Evolutionary conservation across 2,113 vertebrate genomes (phyloP), one percentile per base, ranked within the genome.

Genomic region (Aix galericulata): DNA sequence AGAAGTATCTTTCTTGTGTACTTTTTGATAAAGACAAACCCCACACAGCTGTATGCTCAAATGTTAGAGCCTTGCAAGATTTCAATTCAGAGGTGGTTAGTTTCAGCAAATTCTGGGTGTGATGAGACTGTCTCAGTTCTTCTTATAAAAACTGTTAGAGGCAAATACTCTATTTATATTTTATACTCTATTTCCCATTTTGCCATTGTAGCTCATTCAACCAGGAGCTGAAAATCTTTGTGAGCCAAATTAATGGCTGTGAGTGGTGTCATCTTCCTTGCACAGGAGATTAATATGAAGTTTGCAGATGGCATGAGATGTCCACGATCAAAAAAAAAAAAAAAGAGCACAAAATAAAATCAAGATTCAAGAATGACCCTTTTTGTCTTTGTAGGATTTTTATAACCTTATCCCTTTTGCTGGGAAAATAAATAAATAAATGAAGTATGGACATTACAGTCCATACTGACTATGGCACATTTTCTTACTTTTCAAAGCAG

Each of bases 11-110:
- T 52, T 17, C 15, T 26, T 17, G 21, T 79, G 14, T 62, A 15
- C 44, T 32, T 40, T 68, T 8, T 77, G 11, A 27, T 7, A 12
- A 20, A 13, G 21, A 69, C 12, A 66, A 93, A 36, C 0, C 0
- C 22, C 5, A 26, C 8, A 11, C 38, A 74, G 34, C 5, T 69
- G 32, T 59, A n/a, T 18, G 52, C 7, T 22, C 25, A 60, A 4
- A 11, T 82, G 12, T 36, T 38, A 13, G 25, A 84, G 13, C 13
- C 29, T 27, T 12, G 17, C 53, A 79, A 56, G 17, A 36, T 36
- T 82, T 44, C 15, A 4, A 40, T 18, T 67, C 36, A 59, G 6
- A 12, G 22, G 16, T 44, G 17, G 17, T 34, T 69, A 46, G 13
- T 29, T 26, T 67, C n/a, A 44, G 44, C 7, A 60, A 12, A n/a